Base-by-base conservation (phyloP, 1,140 invertebrate genomes). In the Dendrolimus kikuchii region DNA sequence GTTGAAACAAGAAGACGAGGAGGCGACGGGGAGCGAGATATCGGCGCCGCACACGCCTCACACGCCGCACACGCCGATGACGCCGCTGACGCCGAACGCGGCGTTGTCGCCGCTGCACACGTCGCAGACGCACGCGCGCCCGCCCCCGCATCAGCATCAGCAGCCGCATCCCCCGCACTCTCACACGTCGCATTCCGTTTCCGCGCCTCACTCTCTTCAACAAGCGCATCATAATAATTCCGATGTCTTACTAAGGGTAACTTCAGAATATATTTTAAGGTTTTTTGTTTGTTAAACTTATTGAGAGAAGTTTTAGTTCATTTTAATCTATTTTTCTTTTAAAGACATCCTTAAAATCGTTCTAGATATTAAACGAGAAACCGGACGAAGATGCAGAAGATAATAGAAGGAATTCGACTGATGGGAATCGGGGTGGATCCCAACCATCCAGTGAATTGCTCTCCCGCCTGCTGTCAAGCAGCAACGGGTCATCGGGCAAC, bases 1-100 rank as follows among this genome's bases (percentile, higher is more conserved):
- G 71, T 84, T 96, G 44, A 95, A 95, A 76, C 92, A 94, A 69
- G 92, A 93, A 54, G 95, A 97, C 60, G 95, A 96, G 53, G 93
- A 94, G 55, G 93, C 94, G 53, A 74, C 76, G 43, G 70, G 77
- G 8, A 78, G 82, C 53, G 82, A 86, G 59, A 78, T 74, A 48
- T 81, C 80, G 8, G 76, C 80, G 66, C 76, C 76, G 59, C 70
- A 81, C 55, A 72, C 76, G 62, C 77, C 86, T 62, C 76, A 75
- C 55, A 80, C 80, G 10, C 82, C 82, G 37, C 71, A 73, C 55
- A 81, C 74, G 45, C 78, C 73, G 9, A 84, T 73, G 64, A 81
- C 87, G 53, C 85, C 90, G 8, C 86, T 86, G 62, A 86, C 87
- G 55, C 84, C 83, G 10, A 88, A 88, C 4, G 88, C 90, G 51